phyloP scores from a whole-genome alignment of 2,888 invertebrate genomes.

The Seira musarum region DNA sequence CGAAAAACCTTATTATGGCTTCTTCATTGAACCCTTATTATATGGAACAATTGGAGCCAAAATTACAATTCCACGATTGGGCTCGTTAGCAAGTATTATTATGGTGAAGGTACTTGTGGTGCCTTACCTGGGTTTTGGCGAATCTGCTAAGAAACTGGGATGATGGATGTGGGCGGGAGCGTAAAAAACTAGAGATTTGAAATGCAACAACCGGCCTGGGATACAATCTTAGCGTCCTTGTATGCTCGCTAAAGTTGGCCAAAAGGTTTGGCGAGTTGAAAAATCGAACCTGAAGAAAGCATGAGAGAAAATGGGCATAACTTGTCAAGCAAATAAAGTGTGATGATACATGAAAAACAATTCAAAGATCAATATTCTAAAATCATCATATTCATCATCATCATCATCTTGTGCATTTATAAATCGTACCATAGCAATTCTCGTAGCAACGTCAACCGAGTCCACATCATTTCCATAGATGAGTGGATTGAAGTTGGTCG shows the following conservation, averaged over 20 bases:
- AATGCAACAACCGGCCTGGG: conserved; percentile 99
- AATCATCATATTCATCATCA: neutral
- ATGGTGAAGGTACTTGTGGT: too few species aligned
- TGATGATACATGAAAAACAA: neutral
- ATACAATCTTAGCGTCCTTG: conserved; percentile 94
- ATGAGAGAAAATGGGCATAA: neutral
- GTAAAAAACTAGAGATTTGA: conserved; percentile 95
- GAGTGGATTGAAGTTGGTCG: conserved; percentile 82
- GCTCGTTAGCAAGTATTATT: too few species aligned
- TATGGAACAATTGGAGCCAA: too few species aligned
- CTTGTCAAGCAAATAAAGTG: too few species aligned
- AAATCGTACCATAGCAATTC: conserved; percentile 92
- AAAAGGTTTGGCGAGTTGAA: conserved; percentile 98
- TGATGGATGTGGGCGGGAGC: conserved; percentile 89
- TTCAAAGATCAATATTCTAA: neutral
- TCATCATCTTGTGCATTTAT: too few species aligned
- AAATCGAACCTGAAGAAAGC: conserved; percentile 83
- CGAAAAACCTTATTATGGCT: too few species aligned
- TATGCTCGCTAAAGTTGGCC: conserved; percentile 98
- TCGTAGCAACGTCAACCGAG: conserved; percentile 97
- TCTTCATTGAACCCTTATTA: too few species aligned
- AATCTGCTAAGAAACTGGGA: conserved; percentile 93
- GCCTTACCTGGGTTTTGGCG: conserved; percentile 87
- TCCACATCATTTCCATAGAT: conserved; percentile 96
- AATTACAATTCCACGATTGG: too few species aligned